Percentiles rank a stretch among this genome's conserved stretches.
These are phyloP conservation scores for Papilio protenor DNA, from an alignment of 2,888 invertebrate species.

Conservation along the genomic window DNA sequence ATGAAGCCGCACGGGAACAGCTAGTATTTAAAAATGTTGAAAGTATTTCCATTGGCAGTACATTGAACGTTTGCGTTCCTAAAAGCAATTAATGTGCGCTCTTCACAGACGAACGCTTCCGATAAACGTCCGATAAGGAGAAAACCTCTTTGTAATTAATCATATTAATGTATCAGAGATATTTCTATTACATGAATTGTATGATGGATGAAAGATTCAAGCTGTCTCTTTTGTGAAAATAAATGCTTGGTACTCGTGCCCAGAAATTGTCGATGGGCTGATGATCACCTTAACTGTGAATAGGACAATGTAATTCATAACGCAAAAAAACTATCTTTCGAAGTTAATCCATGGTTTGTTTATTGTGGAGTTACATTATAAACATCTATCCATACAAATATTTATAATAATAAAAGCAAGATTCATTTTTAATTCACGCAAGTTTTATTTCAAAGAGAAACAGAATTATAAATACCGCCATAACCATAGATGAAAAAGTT, in stretches of 20 bases:
- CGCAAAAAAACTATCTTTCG: background rate
- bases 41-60: slow-evolving; percentile 25
- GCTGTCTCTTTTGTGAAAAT: background rate
- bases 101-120: slow-evolving; percentile 32
- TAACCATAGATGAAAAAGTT: slow-evolving; percentile 2
- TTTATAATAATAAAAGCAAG: background rate
- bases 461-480: background rate
- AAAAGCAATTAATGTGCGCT: slow-evolving; percentile 35
- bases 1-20: too few species aligned
- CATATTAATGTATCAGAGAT: slow-evolving; percentile 27
- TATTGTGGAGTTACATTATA: background rate
- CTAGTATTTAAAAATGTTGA: background rate
- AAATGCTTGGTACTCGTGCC: background rate
- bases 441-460: background rate
- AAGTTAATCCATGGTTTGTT: background rate
- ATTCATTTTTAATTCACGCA: background rate
- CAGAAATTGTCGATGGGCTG: background rate
- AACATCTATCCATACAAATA: background rate
- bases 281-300: background rate
- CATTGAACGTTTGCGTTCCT: slow-evolving; percentile 30
- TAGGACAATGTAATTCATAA: background rate
- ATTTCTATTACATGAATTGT: slow-evolving; percentile 29
- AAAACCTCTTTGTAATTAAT: slow-evolving; percentile 38
- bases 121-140: slow-evolving; percentile 40
- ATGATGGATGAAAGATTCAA: slow-evolving; percentile 2